Evolutionary conservation across 2,888 invertebrate genomes (phyloP).

Genomic region (Teinopalpus imperialis): DNA sequence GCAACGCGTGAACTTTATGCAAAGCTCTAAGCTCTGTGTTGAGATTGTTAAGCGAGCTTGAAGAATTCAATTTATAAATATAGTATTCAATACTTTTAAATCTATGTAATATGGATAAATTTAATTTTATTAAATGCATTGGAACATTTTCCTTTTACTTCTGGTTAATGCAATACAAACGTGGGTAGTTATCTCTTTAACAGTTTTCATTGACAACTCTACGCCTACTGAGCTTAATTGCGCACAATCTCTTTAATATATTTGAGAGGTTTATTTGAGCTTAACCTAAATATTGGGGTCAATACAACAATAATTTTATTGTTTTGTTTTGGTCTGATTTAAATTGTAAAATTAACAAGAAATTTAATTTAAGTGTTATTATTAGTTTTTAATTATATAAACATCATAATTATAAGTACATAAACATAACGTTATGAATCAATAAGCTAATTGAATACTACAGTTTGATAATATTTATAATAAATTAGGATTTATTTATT

Average conservation of each 20-base stretch:
- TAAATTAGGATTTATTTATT: no score
- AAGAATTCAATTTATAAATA: conserved; percentile 12
- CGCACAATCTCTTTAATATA: conserved; percentile 8
- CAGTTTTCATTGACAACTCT: conserved; percentile 10
- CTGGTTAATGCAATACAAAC: conserved; percentile 12
- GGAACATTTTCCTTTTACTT: conserved; percentile 16
- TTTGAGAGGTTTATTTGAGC: no score
- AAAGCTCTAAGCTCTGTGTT: conserved; percentile 46
- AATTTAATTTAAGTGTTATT: no score
- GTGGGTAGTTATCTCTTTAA: conserved; percentile 5
- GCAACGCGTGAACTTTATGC: conserved; percentile 68
- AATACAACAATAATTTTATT: no score
- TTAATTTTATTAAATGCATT: conserved; percentile 17
- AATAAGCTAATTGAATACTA: no score
- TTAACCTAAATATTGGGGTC: no score
- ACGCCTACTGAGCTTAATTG: conserved; percentile 10
- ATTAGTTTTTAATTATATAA: no score
- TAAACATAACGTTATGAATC: no score
- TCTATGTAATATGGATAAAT: conserved; percentile 6
- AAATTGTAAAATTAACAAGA: no score
- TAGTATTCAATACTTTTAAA: conserved; percentile 6
- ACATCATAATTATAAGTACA: no score
- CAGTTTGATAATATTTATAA: no score
- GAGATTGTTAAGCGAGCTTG: conserved; percentile 3
- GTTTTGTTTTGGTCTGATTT: no score